Evolutionary conservation across 2,113 vertebrate genomes (phyloP), one percentile per base, ranked within the genome.

Genomic region (Dicrurus megarhynchus): DNA sequence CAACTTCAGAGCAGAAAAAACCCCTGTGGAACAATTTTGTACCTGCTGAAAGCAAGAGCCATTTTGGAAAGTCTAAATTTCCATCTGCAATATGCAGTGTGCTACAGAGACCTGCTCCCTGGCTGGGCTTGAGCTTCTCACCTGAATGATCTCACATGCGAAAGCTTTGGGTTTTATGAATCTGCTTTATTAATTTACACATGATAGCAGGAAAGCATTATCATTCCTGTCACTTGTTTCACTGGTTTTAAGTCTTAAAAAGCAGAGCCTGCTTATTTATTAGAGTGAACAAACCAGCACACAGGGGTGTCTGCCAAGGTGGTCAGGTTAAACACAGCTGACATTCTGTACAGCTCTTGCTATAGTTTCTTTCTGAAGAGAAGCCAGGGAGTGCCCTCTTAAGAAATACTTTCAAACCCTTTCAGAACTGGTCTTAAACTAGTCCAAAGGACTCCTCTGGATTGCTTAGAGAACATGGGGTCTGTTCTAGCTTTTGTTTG

Each of bases 401-500:
- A 24, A 76, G 42, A 92, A 94, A 84, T 30, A 39, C 9, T 75
- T 92, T 49, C 23, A 56, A 13, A 64, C 9, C 35, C 41, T 77
- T 71, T 84, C 60, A 87, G 69, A 84, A 44, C 24, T 65, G 49
- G 26, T 42, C 46, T 74, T 59, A 78, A 89, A 84, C 15, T 28
- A 60, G 41, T 85, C 41, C 49, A 60, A 55, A 92, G 56, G 39
- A 60, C 41, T 68, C 11, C 30, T 81, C 22, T 82, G 74, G 56
- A 32, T 63, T 80, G 71, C 64, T 41, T 80, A 27, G 42, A 95
- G 86, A 67, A 77, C 39, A n/a, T 7, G 4, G 47, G 57, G 49
- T 86, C 56, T 68, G 17, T 87, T 75, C 32, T 71, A 46, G 73
- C 81, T 91, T 90, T 90, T 95, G 89, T 93, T 90, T 82, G 44